Base-by-base conservation (phyloP, 30 jellyfish, hydroid and myxozoan genomes). In the Clytia hemisphaerica region DNA sequence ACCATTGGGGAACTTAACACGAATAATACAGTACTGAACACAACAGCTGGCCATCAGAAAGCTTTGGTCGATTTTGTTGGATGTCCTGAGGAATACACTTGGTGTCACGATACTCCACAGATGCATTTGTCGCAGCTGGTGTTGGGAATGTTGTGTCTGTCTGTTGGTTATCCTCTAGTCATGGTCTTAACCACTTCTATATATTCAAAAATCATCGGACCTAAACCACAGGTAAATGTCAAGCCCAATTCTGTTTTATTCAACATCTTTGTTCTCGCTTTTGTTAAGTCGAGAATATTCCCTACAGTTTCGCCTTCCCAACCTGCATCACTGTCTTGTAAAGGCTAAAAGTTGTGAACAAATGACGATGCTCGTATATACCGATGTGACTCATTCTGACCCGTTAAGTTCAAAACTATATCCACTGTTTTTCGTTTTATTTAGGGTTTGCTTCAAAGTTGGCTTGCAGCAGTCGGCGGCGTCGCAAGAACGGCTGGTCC, bases 91-190 rank as follows among this genome's bases (percentile, higher is more conserved):
- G 73, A 74, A 60, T 83, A 58, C 54, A 75, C 60, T 22, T 83
- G 95, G 95, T 83, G 95, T 50, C 61, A 47, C 35, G 51, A 22
- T 30, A 61, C 95, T 10, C 81, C 92, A 4, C 91, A 75, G 70
- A 48, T 83, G 30, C 42, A 68, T 37, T 6, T 83, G 46, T 72
- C 90, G 19, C 88, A 83, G 67, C 59, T 64, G 21, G 21, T 83
- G 24, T 9, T 57, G n/a, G 95, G 92, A 30, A 83, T 83, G 53
- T n/a, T 75, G 4, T 59, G 67, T 3, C 67, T 83, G 44, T 71
- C 85, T 15, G 42, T 83, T 53, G 95, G 95, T 15, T 83, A 83
- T 61, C 78, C 92, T 0, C 48, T 78, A 10, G 58, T 80, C 32
- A 37, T 83, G 6, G 92, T 83, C 5, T 49, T 73, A 51, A 69